A percentile compares a stretch with the other conserved stretches of the same genome.
Evolutionary conservation across 2,113 vertebrate genomes (phyloP).

Genomic region (Ictalurus punctatus): DNA sequence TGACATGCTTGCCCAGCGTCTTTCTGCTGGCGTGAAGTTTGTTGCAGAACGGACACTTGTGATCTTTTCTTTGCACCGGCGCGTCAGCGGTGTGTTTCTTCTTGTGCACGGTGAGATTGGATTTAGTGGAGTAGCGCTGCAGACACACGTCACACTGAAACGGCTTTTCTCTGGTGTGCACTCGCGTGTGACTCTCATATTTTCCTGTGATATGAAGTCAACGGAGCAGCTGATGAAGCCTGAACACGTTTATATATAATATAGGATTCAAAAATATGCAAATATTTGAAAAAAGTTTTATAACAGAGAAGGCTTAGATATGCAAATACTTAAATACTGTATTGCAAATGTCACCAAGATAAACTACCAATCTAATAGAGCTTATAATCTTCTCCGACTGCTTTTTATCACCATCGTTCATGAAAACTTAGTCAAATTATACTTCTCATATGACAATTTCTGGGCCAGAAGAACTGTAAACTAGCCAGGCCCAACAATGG

Average conservation of each 20-base stretch:
- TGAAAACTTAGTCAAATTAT: not conserved
- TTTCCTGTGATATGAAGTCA: conserved; percentile 76
- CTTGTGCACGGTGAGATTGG: conserved; percentile 94
- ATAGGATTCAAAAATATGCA: not conserved
- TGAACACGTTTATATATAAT: not conserved
- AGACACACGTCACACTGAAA: conserved; percentile 97
- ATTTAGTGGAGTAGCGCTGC: conserved; percentile 96
- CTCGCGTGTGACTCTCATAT: conserved; percentile 93
- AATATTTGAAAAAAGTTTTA: not conserved
- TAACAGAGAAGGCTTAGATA: not conserved
- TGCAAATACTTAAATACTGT: not conserved
- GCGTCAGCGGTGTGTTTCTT: conserved; percentile 87
- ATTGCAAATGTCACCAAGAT: not conserved
- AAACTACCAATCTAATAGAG: not conserved
- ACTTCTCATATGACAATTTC: not conserved
- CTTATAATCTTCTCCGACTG: not conserved
- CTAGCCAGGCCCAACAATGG: no score
- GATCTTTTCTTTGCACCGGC: conserved; percentile 90
- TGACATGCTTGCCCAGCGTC: conserved; percentile 90
- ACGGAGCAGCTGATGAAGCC: not conserved
- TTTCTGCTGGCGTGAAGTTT: conserved; percentile 97
- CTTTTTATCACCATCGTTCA: not conserved
- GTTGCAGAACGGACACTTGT: conserved; percentile 93
- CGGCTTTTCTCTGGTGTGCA: conserved; percentile 96
- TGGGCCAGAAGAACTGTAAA: no score